These are phyloP conservation scores for Leguminivora glycinivorella DNA, from an alignment of 1,140 invertebrate species.

Conservation along the genomic window DNA sequence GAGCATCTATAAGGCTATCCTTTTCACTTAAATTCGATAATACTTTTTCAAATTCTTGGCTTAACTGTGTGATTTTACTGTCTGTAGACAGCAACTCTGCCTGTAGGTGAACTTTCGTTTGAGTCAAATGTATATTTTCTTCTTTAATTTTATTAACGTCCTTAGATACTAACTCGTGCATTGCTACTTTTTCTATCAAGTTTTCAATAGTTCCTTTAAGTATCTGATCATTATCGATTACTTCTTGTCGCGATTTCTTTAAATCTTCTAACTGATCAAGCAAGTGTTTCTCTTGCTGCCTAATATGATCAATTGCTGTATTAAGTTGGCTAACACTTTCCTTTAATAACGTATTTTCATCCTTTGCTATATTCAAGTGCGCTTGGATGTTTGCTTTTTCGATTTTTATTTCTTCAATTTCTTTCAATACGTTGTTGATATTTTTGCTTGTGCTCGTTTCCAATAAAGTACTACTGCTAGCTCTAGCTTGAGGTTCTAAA, in stretches of 20 bases:
- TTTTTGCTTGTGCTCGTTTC: background rate
- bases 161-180: constrained; percentile 42
- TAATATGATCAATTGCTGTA: background rate
- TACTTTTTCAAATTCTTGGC: constrained; percentile 65
- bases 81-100: constrained; percentile 53
- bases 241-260: constrained; percentile 41
- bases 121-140: constrained; percentile 49
- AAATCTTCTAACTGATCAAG: constrained; percentile 44
- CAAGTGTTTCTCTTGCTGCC: constrained; percentile 40
- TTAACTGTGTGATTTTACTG: constrained; percentile 55
- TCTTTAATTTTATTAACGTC: constrained; percentile 45
- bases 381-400: constrained; percentile 6
- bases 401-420: background rate
- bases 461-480: background rate
- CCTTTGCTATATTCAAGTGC: background rate
- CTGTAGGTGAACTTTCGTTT: constrained; percentile 55
- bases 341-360: constrained; percentile 1
- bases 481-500: background rate
- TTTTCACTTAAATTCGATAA: constrained; percentile 59
- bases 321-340: background rate
- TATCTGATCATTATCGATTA: constrained; percentile 37
- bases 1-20: constrained; percentile 53
- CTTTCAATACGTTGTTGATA: background rate
- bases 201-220: constrained; percentile 50
- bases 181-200: constrained; percentile 43